These are phyloP conservation scores for Trachops cirrhosus DNA, from an alignment of 2,797 vertebrate genomes.

Conservation along the genomic window DNA sequence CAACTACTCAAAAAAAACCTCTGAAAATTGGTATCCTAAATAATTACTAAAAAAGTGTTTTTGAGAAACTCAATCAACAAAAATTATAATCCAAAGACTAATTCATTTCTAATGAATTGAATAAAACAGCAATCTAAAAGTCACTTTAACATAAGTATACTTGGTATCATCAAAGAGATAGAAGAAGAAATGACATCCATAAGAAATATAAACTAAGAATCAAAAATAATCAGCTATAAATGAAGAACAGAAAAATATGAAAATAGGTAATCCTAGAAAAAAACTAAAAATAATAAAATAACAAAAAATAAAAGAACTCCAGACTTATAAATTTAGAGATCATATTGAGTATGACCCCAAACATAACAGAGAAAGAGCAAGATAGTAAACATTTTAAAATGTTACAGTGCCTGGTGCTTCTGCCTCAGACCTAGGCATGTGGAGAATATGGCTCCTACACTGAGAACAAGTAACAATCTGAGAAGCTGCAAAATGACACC, in stretches of 20 bases:
- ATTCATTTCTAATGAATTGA: background rate
- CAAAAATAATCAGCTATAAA: background rate
- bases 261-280: background rate
- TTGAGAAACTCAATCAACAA: background rate
- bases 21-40: background rate
- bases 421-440: background rate
- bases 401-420: background rate
- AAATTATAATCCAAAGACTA: slow-evolving; percentile 29
- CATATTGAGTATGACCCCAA: background rate
- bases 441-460: background rate
- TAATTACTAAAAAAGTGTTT: background rate
- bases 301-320: background rate
- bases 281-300: slow-evolving; percentile 14
- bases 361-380: background rate
- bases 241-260: slow-evolving; percentile 1
- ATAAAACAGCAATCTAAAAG: slow-evolving; percentile 50
- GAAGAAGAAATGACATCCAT: background rate
- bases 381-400: background rate
- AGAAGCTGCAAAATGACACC: background rate
- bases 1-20: background rate
- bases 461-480: background rate
- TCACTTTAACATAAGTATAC: background rate
- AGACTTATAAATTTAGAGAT: background rate
- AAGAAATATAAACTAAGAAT: background rate
- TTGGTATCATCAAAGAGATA: background rate